Evolutionary conservation across 2,113 vertebrate species (phyloP), one percentile per base, ranked within the genome.

Genomic region (Apus apus): DNA sequence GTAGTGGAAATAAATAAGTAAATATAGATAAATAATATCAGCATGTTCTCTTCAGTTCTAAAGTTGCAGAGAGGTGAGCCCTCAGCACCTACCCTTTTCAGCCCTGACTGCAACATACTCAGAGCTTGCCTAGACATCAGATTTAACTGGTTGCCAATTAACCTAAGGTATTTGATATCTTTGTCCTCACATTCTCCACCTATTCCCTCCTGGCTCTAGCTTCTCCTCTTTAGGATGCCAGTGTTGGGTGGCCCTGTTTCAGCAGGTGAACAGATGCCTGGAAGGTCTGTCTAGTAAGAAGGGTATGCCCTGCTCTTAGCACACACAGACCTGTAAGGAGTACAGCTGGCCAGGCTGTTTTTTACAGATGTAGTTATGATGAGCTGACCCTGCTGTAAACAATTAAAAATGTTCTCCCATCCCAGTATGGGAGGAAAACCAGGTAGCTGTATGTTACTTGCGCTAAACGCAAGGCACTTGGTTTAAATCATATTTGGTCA

Each of bases 401-500:
- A 74, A 61, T 7, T 45, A 40, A 11, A 83, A 86, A 58, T 32
- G 17, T 17, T 29, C 48, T 71, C 38, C 15, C 15, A 1, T 34
- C 21, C 56, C 23, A 14, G 21, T 54, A 54, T 1, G 3, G 32
- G 25, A 84, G 19, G 30, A 88, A 83, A 92, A 79, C 8, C 1
- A 2, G 19, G 43, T 19, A 84, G n/a, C 20, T 32, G 7, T 22
- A 48, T 13, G 11, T n/a, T 34, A 12, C 48, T 30, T 0, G 0
- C 32, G 25, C 54, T 48, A 62, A 76, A 40, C 40, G 43, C 0
- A 2, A 38, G 19, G 9, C 50, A 62, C 7, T 8, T 7, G 2
- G 4, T 60, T 85, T 58, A 70, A 93, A 54, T 1, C 0, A 27
- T 64, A 66, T 62, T 80, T 62, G 6, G 5, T 45, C 38, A 11